phyloP scores from a whole-genome alignment of 1,140 invertebrate genomes.

The Zaprionus ornatus region DNA sequence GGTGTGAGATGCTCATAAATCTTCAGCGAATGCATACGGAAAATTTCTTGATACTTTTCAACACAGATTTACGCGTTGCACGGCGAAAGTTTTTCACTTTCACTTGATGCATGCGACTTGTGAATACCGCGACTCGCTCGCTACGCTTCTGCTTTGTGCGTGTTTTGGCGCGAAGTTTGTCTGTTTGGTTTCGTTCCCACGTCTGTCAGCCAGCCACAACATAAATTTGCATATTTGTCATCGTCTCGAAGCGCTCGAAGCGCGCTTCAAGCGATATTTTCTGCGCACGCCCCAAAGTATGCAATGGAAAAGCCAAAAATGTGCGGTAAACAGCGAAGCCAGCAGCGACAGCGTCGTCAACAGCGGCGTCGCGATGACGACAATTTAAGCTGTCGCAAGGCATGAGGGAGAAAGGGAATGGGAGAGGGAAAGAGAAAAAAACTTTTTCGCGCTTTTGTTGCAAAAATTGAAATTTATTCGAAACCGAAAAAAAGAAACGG shows the following conservation, averaged over 20 bases:
- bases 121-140: neutral
- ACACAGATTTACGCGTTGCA: conserved; percentile 70
- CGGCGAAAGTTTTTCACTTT: conserved; percentile 75
- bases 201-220: conserved; percentile 64
- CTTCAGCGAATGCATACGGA: conserved; percentile 61
- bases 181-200: conserved; percentile 37
- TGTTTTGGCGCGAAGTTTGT: conserved; percentile 2
- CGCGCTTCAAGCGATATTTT: conserved; percentile 12
- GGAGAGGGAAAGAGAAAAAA: conserved; percentile 22
- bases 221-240: conserved; percentile 79
- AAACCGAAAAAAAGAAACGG: conserved; percentile 45
- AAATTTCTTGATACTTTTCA: conserved; percentile 62
- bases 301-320: conserved; percentile 73
- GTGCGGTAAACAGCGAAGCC: conserved; percentile 66
- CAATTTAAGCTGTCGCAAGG: conserved; percentile 71
- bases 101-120: conserved; percentile 65
- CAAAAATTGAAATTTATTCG: conserved; percentile 79
- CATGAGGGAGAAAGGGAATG: conserved; percentile 1
- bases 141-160: neutral
- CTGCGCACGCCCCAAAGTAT: conserved; percentile 37
- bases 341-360: conserved; percentile 23
- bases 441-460: conserved; percentile 53
- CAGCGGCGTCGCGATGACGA: conserved; percentile 46
- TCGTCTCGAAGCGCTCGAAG: conserved; percentile 46
- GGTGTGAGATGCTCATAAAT: conserved; percentile 60